Conservation (phyloP, 2,888 invertebrate species). For the Amorpha juglandis region DNA sequence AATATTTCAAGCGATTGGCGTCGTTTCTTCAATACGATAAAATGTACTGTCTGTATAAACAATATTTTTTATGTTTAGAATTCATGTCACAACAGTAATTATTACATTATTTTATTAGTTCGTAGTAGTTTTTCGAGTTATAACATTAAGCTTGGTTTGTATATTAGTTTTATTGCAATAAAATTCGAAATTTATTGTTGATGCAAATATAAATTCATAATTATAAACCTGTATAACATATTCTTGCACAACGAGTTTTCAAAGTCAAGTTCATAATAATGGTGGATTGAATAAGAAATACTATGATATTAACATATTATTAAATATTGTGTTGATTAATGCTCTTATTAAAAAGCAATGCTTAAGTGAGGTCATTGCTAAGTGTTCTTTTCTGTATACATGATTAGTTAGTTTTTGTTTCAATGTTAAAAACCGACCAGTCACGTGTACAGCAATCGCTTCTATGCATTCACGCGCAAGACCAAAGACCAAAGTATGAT, state of each 20-base stretch:
- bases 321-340: too few species aligned
- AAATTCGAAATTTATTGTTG: not conserved
- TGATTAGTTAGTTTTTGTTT: too few species aligned
- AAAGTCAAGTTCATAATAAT: constrained; percentile 2
- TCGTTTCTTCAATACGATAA: not conserved
- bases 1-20: not conserved
- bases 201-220: constrained; percentile 1
- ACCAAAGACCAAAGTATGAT: too few species aligned
- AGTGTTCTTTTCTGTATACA: too few species aligned
- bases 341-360: too few species aligned
- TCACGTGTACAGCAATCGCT: too few species aligned
- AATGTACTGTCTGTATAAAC: not conserved
- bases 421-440: too few species aligned
- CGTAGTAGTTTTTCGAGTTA: not conserved
- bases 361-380: too few species aligned
- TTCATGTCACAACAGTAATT: constrained; percentile 14
- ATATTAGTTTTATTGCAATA: constrained; percentile 4
- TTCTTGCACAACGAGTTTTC: not conserved
- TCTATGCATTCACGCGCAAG: too few species aligned
- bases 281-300: not conserved
- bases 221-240: not conserved
- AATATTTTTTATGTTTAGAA: not conserved
- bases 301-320: too few species aligned
- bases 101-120: constrained; percentile 2
- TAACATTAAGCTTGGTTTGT: not conserved